These are phyloP conservation scores for Orchestes rusci DNA, from an alignment of 2,888 invertebrate species.

Conservation along the genomic window DNA sequence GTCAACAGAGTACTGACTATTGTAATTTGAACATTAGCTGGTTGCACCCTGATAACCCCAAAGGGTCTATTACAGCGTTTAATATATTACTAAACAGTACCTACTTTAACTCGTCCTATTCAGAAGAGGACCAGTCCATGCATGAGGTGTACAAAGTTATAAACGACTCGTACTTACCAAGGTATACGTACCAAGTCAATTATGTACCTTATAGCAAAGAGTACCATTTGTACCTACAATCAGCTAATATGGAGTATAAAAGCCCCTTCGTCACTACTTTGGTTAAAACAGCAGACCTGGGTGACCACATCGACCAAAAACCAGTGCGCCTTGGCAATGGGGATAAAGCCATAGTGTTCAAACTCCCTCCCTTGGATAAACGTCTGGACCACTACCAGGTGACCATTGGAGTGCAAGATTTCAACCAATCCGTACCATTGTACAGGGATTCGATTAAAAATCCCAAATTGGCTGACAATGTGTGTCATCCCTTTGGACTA, in stretches of 20 bases:
- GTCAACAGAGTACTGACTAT: conserved; percentile 30
- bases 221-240: conserved; percentile 36
- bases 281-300: conserved; percentile 34
- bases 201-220: conserved; percentile 35
- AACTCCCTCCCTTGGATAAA: conserved; percentile 33
- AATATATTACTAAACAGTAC: conserved; percentile 35
- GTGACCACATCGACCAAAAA: conserved; percentile 36
- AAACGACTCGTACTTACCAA: conserved; percentile 30
- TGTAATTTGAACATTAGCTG: conserved; percentile 39
- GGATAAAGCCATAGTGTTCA: conserved; percentile 31
- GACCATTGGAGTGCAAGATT: conserved; percentile 37
- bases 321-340: conserved; percentile 28
- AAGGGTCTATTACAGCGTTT: conserved; percentile 37
- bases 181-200: conserved; percentile 35
- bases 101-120: conserved; percentile 23
- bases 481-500: conserved; percentile 37
- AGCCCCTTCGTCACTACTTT: conserved; percentile 28
- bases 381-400: conserved; percentile 34
- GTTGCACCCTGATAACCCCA: conserved; percentile 38
- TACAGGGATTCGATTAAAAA: conserved; percentile 27
- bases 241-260: conserved; percentile 33
- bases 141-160: conserved; percentile 33
- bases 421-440: conserved; percentile 27
- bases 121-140: conserved; percentile 29
- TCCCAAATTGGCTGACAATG: conserved; percentile 30